Percentiles rank a stretch among this genome's conserved stretches.
phyloP scores from a whole-genome alignment of 2,113 vertebrate species.

The Sprattus sprattus region DNA sequence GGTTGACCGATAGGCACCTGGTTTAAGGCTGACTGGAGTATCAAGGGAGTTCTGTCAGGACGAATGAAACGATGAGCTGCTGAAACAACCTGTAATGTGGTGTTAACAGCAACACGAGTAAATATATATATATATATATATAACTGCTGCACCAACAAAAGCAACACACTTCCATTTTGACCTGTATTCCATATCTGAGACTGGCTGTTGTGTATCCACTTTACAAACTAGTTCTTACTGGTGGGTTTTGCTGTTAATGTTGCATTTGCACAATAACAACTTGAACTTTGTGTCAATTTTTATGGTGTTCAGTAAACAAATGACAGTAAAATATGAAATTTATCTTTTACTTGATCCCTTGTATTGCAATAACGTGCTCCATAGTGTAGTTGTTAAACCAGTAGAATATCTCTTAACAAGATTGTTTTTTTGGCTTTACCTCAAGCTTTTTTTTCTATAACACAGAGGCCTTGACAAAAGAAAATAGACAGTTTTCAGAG shows the following conservation, averaged over 20 bases:
- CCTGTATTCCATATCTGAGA: background rate
- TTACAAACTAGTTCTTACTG: background rate
- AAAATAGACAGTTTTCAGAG: background rate
- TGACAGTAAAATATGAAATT: background rate
- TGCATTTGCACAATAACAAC: conserved; percentile 40
- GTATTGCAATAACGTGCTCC: conserved; percentile 15
- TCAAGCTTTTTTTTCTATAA: background rate
- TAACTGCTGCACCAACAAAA: background rate
- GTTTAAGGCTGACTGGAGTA: background rate
- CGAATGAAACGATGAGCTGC: background rate
- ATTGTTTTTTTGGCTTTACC: background rate
- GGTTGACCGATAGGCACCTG: background rate
- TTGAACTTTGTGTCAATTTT: conserved; percentile 25
- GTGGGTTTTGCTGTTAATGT: conserved; percentile 26
- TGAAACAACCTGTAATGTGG: background rate
- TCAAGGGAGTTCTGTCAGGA: background rate
- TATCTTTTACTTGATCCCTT: background rate
- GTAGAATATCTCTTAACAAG: background rate
- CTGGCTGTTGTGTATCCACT: background rate
- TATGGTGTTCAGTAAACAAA: conserved; percentile 3
- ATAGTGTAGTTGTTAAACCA: background rate
- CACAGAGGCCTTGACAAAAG: background rate
- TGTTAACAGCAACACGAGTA: background rate
- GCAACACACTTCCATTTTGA: conserved; percentile 13
- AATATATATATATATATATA: background rate